Base-by-base conservation (phyloP, 2,797 vertebrate genomes). In the Anas capensis region DNA sequence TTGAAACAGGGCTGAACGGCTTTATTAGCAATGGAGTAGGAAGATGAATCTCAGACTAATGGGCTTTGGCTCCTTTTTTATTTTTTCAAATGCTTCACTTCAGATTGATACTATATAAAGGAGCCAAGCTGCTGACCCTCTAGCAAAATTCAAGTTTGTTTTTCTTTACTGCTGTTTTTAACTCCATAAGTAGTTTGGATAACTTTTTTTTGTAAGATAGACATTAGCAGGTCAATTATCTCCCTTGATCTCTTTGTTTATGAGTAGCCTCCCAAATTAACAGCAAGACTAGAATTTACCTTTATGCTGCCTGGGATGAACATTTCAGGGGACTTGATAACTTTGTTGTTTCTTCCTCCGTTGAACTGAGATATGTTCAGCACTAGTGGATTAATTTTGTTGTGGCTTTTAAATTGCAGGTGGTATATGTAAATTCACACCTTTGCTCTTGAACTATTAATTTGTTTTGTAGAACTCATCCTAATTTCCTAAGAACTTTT, bases 101-200 rank as follows among this genome's bases (percentile, higher is more conserved):
- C 5, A 2, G 82, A 92, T 33, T 71, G 10, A 33, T 77, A 36
- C 11, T 81, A 16, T 57, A 18, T 46, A 72, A 77, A 76, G 21
- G 26, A 90, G 21, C 15, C 38, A 82, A 81, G 14, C 5, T 69
- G 8, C 26, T 72, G 65, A 61, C 23, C 36, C 12, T 71, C 9
- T 42, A 58, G 57, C 27, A 79, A 90, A 95, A 78, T 61, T 69
- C 27, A 61, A 10, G 48, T 66, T 85, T 64, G 10, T 85, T 87
- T 92, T 83, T 83, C 76, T 60, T 31, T 53, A 19, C 73, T 83
- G 31, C 49, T 81, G 11, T n/a, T 92, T 94, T 91, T 93, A 31
- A 88, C 44, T 78, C 15, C 3, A 0, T 84, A 57, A 64, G 49
- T 83, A 78, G 14, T 83, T 94, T 54, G 33, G 40, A 21, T 86